Evolutionary conservation across 2,888 invertebrate genomes (phyloP), one percentile per base, ranked within the genome.

Genomic region (Dryobota labecula): DNA sequence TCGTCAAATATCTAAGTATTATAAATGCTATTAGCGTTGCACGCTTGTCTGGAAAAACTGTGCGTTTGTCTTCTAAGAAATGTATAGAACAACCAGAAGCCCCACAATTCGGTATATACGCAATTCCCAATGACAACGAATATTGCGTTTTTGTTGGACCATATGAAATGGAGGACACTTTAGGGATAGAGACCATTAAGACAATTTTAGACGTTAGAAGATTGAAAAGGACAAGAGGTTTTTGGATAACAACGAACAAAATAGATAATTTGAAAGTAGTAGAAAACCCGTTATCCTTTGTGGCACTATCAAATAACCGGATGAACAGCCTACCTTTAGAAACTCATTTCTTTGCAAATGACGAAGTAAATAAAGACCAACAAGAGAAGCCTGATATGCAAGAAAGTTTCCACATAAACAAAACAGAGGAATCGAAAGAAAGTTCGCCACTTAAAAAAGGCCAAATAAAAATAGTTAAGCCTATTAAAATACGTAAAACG

Each of bases 1-100:
- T 96, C 69, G 96, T 97, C 1, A 96, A 96, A 88, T 90, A 94
- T 85, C 96, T 94, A 70, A 95, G 96, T 85, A 92, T 97, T 79
- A 83, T 94, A 57, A 93, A 93, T 76, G 94, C 96, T 43, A 94
- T 96, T 45, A 90, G 92, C 75, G 94, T 96, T 54, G 96, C 97
- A 13, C 91, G 94, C 70, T 80, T 89, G n/a, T 91, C 93, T 24
- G 89, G 91, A 8, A 95, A 95, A 91, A 96, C 97, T 4, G 94
- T 97, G 11, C 89, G 95, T 75, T 86, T 96, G 63, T 95, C 93
- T 51, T 91, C 92, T 51, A 91, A 93, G 76, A 92, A 91, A 85
- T 89, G 90, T 80, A 77, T 69, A 41, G 89, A 88, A 51, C 85
- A 84, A 57, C 80, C 78, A 49, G 87, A 61, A 63, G 80, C 80